Percentiles rank a stretch among this genome's conserved stretches.
phyloP scores from a whole-genome alignment of 2,888 invertebrate species.

The Troides oblongomaculatus region DNA sequence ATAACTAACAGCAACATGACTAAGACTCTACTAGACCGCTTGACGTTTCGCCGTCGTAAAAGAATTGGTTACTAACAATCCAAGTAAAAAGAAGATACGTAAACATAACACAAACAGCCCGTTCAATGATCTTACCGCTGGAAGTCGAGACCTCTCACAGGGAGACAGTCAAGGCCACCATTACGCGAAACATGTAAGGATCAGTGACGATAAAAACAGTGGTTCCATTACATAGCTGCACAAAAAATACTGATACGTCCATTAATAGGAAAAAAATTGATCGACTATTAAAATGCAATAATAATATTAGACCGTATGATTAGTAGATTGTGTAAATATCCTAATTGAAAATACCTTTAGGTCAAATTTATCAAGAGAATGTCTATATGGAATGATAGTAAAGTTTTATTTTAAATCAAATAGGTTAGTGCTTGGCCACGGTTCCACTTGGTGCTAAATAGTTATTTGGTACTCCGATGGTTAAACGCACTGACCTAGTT shows the following conservation, averaged over 20 bases:
- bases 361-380: conserved; percentile 2
- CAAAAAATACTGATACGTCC: conserved; percentile 11
- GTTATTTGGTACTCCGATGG: too few species aligned
- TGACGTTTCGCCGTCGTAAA: conserved; percentile 2
- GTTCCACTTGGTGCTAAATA: too few species aligned
- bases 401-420: not conserved
- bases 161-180: too few species aligned
- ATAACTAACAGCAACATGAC: conserved; percentile 25
- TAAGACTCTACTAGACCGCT: conserved; percentile 30
- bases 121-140: too few species aligned
- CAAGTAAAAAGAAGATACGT: not conserved
- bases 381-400: conserved; percentile 11
- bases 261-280: not conserved
- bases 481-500: too few species aligned
- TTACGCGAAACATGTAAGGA: too few species aligned
- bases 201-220: not conserved
- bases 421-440: too few species aligned
- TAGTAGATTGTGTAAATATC: not conserved
- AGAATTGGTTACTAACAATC: not conserved
- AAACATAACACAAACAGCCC: too few species aligned
- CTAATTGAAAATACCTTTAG: not conserved
- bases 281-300: conserved; percentile 13
- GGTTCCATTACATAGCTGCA: not conserved
- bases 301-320: conserved; percentile 16
- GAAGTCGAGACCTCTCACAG: not conserved